Evolutionary conservation across 2,888 invertebrate species (phyloP), one percentile per base, ranked within the genome.

Genomic region (Drosophila leonis): DNA sequence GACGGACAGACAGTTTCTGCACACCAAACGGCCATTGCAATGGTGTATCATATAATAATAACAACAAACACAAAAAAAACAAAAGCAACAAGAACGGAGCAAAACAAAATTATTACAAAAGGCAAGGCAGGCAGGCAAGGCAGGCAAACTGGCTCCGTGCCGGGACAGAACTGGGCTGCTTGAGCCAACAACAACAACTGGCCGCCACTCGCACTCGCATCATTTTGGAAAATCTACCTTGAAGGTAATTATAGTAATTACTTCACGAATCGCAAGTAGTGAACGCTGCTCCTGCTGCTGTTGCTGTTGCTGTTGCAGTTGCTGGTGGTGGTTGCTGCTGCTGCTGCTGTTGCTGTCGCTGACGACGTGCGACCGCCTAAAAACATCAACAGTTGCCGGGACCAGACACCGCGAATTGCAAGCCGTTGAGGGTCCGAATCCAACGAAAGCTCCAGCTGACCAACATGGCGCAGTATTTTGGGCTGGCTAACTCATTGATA

Each of bases 161-260:
- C 57, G 48, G 70, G 70, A 72, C 75, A 70, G 71, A 74, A 60
- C 64, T 24, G 35, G 52, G 37, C 52, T 52, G 72, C 75, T 72
- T 67, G 66, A 75, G 57, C 64, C 49, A 24, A 44, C 24, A 42
- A 15, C 56, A 59, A 62, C 59, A 62, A 66, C 72, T 76, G 72
- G 69, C 74, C 72, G 77, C 74, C 83, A 77, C 87, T 78, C 78
- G 78, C 78, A 75, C 80, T 80, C 84, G 75, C 90, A 88, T 89
- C 88, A 83, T 92, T 92, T 92, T 91, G 91, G 91, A 91, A 91
- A 92, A 92, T 91, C 92, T 91, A 91, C 92, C 91, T 91, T 84
- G 78, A 85, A 92, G 92, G 92, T 92, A 91, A 91, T 91, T 92
- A 91, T 90, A 92, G 91, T 92, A 91, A 91, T 91, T 91, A 92